A percentile compares a stretch with the other conserved stretches of the same genome.
Evolutionary conservation across 1,140 invertebrate genomes (phyloP).

Genomic region (Megalonaias nervosa): DNA sequence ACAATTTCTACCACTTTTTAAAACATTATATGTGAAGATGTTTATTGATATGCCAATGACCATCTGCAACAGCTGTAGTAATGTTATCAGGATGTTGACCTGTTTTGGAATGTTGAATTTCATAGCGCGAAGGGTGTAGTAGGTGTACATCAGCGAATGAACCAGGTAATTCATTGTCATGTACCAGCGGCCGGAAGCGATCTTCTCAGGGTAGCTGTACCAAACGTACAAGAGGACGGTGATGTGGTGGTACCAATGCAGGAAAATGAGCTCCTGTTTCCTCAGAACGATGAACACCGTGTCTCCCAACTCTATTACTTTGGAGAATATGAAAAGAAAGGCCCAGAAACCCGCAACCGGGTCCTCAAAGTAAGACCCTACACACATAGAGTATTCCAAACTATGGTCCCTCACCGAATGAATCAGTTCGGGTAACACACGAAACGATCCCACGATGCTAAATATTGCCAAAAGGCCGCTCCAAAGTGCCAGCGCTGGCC

Average conservation of each 20-base stretch:
- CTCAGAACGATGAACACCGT: constrained; percentile 97
- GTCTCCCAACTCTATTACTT: constrained; percentile 96
- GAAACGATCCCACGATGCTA: constrained; percentile 91
- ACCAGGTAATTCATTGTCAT: constrained; percentile 99
- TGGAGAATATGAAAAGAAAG: constrained; percentile 90
- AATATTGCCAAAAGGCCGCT: constrained; percentile 93
- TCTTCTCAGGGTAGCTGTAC: constrained; percentile 98
- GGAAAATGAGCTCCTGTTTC: constrained; percentile 97
- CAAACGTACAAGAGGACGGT: constrained; percentile 92
- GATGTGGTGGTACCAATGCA: constrained; percentile 90
- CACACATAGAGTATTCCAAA: constrained; percentile 94
- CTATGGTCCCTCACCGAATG: constrained; percentile 90
- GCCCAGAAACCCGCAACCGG: constrained; percentile 85
- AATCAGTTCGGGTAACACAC: constrained; percentile 78
- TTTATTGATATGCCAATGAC: constrained; percentile 93
- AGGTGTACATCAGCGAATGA: constrained; percentile 98
- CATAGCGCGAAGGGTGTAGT: constrained; percentile 93
- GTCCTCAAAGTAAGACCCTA: constrained; percentile 70
- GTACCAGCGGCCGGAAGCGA: constrained; percentile 95
- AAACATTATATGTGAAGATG: constrained; percentile 81
- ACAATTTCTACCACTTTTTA: constrained; percentile 80
- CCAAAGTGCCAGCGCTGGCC: constrained; percentile 90
- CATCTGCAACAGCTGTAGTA: constrained; percentile 95
- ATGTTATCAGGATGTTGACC: constrained; percentile 94
- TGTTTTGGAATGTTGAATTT: constrained; percentile 86